phyloP scores from a whole-genome alignment of 2,888 invertebrate species.

The Scrobipalpa atriplicella region DNA sequence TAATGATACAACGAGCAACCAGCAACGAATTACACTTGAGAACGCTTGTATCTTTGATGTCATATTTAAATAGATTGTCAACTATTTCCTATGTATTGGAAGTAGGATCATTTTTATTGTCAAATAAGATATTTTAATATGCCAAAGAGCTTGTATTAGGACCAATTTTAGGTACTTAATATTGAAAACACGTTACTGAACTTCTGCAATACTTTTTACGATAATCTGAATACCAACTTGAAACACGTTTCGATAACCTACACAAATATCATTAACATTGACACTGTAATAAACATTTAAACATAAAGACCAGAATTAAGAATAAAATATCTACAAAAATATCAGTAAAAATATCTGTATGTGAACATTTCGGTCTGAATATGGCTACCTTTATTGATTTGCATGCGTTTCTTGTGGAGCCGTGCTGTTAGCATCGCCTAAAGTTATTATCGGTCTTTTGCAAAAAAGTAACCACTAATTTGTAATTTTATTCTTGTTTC shows the following conservation, averaged over 20 bases:
- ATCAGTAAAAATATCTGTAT: constrained; percentile 16
- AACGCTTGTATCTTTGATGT: neutral
- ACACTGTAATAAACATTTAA: constrained; percentile 28
- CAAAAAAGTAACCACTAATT: constrained; percentile 10
- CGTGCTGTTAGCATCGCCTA: constrained; percentile 12
- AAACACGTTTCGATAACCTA: constrained; percentile 26
- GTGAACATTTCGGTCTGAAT: constrained; percentile 11
- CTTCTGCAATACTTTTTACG: neutral
- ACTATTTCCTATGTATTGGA: neutral
- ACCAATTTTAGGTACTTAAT: neutral
- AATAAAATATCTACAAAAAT: constrained; percentile 22
- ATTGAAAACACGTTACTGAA: neutral
- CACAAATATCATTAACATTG: constrained; percentile 27
- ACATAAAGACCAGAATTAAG: constrained; percentile 20
- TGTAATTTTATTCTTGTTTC: constrained; percentile 49
- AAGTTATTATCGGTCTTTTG: constrained; percentile 3
- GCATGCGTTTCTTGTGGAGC: constrained; percentile 20
- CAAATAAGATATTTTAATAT: neutral
- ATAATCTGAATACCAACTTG: constrained; percentile 12
- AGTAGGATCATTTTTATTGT: neutral
- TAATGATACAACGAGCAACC: neutral
- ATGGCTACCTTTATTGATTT: constrained; percentile 24
- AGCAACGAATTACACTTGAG: neutral
- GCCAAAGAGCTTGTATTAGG: neutral
- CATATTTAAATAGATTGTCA: neutral